phyloP scores from a whole-genome alignment of 2,797 vertebrate genomes.

The Poecilia wingei region DNA sequence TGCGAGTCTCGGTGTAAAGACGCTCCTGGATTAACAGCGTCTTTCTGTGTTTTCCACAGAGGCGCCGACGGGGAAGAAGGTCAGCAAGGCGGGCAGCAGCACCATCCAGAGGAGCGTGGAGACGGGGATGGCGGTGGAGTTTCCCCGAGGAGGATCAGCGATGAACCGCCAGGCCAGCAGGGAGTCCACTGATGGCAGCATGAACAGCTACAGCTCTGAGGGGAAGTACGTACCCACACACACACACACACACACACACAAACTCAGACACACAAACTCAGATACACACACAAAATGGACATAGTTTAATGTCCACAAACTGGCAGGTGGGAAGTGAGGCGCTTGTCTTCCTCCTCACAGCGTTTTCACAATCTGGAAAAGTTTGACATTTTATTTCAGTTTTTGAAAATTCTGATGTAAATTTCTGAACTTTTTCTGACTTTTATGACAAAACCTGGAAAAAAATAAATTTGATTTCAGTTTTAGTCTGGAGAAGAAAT shows the following conservation, averaged over 20 bases:
- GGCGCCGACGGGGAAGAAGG: constrained; percentile 60
- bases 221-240: constrained; percentile 89
- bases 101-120: constrained; percentile 97
- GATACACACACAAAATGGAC: too few species aligned
- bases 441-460: not conserved
- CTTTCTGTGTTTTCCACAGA: constrained; percentile 49
- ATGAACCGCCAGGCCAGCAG: constrained; percentile 96
- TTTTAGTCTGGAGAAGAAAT: not conserved
- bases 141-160: constrained; percentile 84
- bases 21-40: not conserved
- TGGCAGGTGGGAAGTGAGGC: not conserved
- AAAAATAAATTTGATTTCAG: not conserved
- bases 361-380: not conserved
- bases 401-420: not conserved
- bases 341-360: not conserved
- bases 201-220: constrained; percentile 99
- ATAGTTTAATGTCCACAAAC: not conserved
- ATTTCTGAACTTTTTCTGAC: not conserved
- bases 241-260: too few species aligned
- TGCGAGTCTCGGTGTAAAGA: not conserved
- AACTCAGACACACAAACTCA: not conserved
- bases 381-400: not conserved
- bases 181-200: constrained; percentile 96
- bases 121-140: constrained; percentile 96
- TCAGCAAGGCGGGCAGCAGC: constrained; percentile 84